Evolutionary conservation across 2,797 vertebrate species (phyloP), one percentile per base, ranked within the genome.

Genomic region (Scolopax rusticola): DNA sequence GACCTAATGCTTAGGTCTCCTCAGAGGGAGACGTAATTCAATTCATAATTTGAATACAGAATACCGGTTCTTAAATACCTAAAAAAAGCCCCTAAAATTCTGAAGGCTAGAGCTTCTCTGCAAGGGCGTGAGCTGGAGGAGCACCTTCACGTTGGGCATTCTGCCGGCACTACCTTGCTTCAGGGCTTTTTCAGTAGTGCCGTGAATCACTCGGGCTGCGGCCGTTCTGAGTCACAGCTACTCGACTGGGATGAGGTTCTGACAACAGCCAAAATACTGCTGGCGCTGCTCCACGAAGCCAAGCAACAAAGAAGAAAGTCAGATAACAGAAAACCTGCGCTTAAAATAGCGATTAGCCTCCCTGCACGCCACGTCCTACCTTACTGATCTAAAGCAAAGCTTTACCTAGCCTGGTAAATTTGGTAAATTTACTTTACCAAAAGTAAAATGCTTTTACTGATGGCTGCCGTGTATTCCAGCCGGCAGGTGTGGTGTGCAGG

Each of bases 31-130:
- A n/a, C n/a, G n/a, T n/a, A n/a, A n/a, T n/a, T n/a, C n/a, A n/a
- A n/a, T n/a, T 86, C 47, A 40, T 87, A 59, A 19, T 63, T 75
- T 56, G n/a, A 84, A 84, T 73, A 47, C 8, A 60, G 41, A 63
- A 28, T 32, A 45, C 20, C 3, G 6, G n/a, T 69, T 65, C 75
- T 69, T 67, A 74, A 76, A 67, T n/a, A 76, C 36, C 63, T 61
- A 41, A 41, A 41, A 89, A 94, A 95, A 89, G 24, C 24, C 92
- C 83, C 85, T 86, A 88, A 82, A 90, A 90, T 93, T 91, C 79
- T 86, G 77, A 76, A 78, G 59, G 32, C 76, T 36, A 32, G 30
- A 70, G 10, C n/a, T 60, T 54, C 25, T 65, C 48, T 73, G 43
- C 51, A 59, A 78, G 27, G 23, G 25, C 4, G 2, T 59, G 61